Evolutionary conservation across 2,888 invertebrate species (phyloP), one percentile per base, ranked within the genome.

Genomic region (Microctonus aethiopoides): DNA sequence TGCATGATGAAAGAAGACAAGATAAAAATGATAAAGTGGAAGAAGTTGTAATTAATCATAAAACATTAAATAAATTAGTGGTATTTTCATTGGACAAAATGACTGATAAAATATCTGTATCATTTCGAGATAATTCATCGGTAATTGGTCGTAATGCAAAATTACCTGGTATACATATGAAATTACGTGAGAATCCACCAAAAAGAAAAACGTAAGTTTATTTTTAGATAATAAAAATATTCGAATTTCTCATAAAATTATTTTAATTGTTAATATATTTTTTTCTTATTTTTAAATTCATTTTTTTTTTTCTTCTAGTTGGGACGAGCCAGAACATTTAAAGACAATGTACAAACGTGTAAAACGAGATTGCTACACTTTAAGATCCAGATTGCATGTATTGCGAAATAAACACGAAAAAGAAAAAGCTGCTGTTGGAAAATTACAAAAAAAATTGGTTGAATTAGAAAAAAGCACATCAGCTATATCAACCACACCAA

Each of bases 81-180:
- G 75, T 77, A 56, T 79, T 77, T 60, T 75, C 72, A 52, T 66
- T 78, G 52, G 76, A 80, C 70, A 73, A 75, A 20, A 63, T 51
- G 1, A 77, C 73, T 26, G 77, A 77, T 9, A 71, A 79, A 66
- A 79, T 80, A 11, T 16, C 51, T 3, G 59, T 70, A 54, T 75
- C 10, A 70, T 76, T 7, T 56, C 73, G 56, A 75, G 71, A 26
- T 74, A 73, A 59, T 60, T 68, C 2, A 68, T 65, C 1, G 13
- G 34, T n/a, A 46, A 62, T 13, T 46, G 52, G 1, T 54, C 52
- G 51, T 67, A 22, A 29, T 46, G 36, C 22, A 16, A 62, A 22
- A 16, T 32, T 32, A 32, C 29, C 52, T 20, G 41, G 24, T 10
- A n/a, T 57, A 20, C 57, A n/a, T n/a, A 62, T 54, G 54, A 67